Evolutionary conservation across 2,797 vertebrate genomes (phyloP).

Genomic region (Helostoma temminkii): DNA sequence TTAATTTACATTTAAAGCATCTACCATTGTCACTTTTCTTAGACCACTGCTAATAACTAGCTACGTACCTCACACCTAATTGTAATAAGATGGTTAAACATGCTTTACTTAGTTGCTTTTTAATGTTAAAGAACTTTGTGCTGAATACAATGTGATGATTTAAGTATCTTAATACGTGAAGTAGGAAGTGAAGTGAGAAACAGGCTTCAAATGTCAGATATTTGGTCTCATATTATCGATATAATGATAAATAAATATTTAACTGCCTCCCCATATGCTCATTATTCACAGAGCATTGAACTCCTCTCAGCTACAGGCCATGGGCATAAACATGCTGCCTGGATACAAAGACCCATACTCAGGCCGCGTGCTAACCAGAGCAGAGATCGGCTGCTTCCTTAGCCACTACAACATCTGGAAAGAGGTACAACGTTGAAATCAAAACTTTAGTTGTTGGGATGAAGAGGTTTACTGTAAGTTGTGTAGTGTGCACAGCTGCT

Average conservation of each 20-base stretch:
- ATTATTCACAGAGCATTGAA: slow-evolving; percentile 83
- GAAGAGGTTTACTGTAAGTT: neutral
- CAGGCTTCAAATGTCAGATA: neutral
- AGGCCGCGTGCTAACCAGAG: slow-evolving; percentile 87
- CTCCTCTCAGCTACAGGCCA: slow-evolving; percentile 87
- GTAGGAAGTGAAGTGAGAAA: neutral
- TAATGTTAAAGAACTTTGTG: too few species aligned
- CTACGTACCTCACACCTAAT: too few species aligned
- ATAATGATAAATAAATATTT: too few species aligned
- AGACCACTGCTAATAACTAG: neutral
- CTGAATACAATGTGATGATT: neutral
- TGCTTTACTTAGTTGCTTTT: too few species aligned
- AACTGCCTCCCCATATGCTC: too few species aligned
- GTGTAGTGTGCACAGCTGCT: neutral
- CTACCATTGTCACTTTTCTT: neutral
- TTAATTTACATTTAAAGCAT: neutral
- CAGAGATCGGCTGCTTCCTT: slow-evolving; percentile 92
- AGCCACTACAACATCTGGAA: slow-evolving; percentile 92
- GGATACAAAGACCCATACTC: slow-evolving; percentile 90
- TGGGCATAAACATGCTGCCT: slow-evolving; percentile 89
- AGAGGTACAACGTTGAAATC: slow-evolving; percentile 79
- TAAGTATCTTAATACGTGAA: neutral
- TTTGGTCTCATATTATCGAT: too few species aligned
- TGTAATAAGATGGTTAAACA: too few species aligned
- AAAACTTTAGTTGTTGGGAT: neutral